Conservation (phyloP, 2,113 vertebrate genomes). For the Cromileptes altivelis region DNA sequence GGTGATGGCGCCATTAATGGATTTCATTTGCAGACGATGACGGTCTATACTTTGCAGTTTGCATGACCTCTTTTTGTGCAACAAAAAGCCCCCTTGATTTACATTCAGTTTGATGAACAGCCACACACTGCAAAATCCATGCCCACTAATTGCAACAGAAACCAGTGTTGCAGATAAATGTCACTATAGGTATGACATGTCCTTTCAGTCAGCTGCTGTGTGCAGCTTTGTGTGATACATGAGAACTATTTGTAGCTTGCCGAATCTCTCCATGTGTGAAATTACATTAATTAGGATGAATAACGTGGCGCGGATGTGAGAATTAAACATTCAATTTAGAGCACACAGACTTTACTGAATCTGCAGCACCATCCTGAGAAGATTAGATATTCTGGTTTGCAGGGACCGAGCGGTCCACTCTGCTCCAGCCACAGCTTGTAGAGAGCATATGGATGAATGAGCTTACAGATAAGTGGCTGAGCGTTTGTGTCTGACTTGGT, state of each 20-base stretch:
- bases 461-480: conserved; percentile 47
- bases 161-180: not conserved
- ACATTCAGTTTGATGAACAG: not conserved
- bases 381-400: conserved; percentile 24
- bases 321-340: conserved; percentile 7
- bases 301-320: conserved; percentile 4
- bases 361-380: not conserved
- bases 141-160: not conserved
- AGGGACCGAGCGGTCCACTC: not conserved
- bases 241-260: not conserved
- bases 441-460: conserved; percentile 46
- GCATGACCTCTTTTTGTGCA: not conserved
- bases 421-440: conserved; percentile 14
- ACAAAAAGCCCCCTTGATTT: not conserved
- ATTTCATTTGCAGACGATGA: not conserved
- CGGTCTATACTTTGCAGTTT: not conserved
- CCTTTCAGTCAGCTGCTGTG: not conserved
- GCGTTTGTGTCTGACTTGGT: conserved; percentile 30
- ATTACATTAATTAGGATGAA: not conserved
- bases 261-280: not conserved
- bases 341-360: conserved; percentile 11
- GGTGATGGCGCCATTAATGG: not conserved
- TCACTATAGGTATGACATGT: not conserved
- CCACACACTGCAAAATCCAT: rapidly evolving
- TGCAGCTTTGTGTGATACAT: not conserved